phyloP scores from a whole-genome alignment of 1,140 invertebrate genomes.

The Asobara japonica region DNA sequence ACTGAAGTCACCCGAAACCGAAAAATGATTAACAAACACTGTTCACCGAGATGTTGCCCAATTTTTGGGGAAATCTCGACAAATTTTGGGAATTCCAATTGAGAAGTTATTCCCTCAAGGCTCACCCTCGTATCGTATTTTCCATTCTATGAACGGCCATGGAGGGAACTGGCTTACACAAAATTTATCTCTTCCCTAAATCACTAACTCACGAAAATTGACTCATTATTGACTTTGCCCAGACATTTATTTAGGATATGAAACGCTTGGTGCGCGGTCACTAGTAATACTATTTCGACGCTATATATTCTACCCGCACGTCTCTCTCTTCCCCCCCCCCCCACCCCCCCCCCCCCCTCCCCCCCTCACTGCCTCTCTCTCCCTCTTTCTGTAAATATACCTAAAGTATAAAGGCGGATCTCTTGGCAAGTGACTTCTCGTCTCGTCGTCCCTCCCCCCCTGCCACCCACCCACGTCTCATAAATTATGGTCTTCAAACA shows the following conservation, averaged over 20 bases:
- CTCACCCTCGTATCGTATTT: too few relatives aligned
- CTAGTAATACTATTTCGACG: constrained; percentile 2
- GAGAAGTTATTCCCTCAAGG: too few relatives aligned
- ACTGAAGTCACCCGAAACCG: too few relatives aligned
- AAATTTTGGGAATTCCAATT: too few relatives aligned
- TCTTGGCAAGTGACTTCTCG: constrained; percentile 7
- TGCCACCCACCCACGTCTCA: constrained; percentile 1
- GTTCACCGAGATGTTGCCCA: too few relatives aligned
- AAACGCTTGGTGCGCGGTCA: neutral
- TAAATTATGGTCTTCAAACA: neutral
- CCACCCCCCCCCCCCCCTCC: neutral
- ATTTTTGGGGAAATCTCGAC: too few relatives aligned
- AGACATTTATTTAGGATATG: constrained; percentile 14
- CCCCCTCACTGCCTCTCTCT: neutral
- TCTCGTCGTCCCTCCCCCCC: neutral
- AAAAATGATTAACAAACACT: too few relatives aligned
- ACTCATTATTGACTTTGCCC: neutral
- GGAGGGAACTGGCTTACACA: too few relatives aligned
- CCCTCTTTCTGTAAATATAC: constrained; percentile 4
- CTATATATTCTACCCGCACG: neutral
- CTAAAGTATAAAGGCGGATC: constrained; percentile 15
- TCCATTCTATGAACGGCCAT: too few relatives aligned
- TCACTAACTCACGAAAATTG: neutral
- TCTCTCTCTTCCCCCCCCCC: neutral
- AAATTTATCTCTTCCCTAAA: too few relatives aligned